Percentiles rank a stretch among this genome's conserved stretches.
Evolutionary conservation across 2,888 invertebrate species (phyloP).

Genomic region (Spodoptera exigua): DNA sequence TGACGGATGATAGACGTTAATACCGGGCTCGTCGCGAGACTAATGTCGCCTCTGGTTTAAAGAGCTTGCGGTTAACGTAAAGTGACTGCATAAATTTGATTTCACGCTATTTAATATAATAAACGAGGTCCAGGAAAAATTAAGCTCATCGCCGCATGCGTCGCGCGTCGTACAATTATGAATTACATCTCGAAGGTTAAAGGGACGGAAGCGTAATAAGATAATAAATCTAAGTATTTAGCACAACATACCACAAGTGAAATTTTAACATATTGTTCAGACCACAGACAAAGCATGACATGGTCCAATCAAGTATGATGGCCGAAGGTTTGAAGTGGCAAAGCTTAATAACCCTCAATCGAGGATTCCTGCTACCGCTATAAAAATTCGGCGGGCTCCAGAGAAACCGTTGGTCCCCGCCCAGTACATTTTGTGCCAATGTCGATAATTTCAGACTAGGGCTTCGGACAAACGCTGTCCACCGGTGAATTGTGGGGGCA

Average conservation of each 20-base stretch:
- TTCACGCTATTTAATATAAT: conserved; percentile 50
- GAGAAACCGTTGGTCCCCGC: conserved; percentile 82
- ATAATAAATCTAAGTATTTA: conserved; percentile 30
- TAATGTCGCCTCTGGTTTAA: conserved; percentile 41
- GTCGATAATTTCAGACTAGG: conserved; percentile 85
- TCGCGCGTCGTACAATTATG: conserved; percentile 27
- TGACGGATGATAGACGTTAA: conserved; percentile 65
- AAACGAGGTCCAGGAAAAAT: conserved; percentile 28
- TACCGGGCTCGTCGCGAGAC: conserved; percentile 48
- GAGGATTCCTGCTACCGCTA: conserved; percentile 77
- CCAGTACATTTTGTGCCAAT: conserved; percentile 78
- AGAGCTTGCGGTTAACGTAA: conserved; percentile 45
- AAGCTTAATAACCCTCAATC: conserved; percentile 78
- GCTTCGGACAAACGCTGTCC: conserved; percentile 75
- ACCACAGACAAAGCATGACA: conserved; percentile 56
- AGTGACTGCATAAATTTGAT: conserved; percentile 57
- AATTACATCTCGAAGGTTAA: conserved; percentile 15
- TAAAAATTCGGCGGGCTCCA: conserved; percentile 75
- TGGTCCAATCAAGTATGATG: conserved; percentile 61
- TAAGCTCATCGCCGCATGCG: conserved; percentile 2
- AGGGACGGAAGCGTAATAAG: conserved; percentile 1
- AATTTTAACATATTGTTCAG: conserved; percentile 44
- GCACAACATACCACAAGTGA: conserved; percentile 37
- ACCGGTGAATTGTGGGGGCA: conserved; percentile 76
- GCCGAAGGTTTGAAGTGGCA: conserved; percentile 62